These are phyloP conservation scores for Heliopora coerulea DNA, from an alignment of 92 coral and sea anemone species.

Conservation along the genomic window DNA sequence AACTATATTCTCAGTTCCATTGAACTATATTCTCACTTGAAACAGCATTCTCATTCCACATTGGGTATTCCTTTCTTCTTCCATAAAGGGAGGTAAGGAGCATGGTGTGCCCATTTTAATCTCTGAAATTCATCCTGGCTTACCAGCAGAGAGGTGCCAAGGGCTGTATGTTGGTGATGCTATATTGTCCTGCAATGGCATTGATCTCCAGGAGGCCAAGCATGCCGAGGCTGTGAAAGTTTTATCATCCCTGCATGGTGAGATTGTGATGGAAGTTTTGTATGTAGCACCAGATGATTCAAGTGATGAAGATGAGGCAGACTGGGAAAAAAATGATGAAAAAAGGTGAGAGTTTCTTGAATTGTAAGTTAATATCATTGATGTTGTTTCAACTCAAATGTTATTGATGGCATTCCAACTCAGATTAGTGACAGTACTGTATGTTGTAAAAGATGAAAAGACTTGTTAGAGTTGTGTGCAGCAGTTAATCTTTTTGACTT, in stretches of 20 bases:
- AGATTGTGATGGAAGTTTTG: conserved; percentile 88
- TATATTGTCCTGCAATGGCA: conserved; percentile 89
- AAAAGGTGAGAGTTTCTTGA: conserved; percentile 57
- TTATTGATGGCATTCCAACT: too few species aligned
- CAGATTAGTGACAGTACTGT: too few species aligned
- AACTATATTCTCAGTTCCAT: too few species aligned
- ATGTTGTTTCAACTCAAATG: too few species aligned
- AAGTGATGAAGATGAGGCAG: conserved; percentile 91
- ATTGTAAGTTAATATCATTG: not conserved
- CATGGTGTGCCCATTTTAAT: conserved; percentile 98
- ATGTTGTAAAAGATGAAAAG: too few species aligned
- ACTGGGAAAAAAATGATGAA: conserved; percentile 85
- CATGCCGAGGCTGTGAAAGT: conserved; percentile 92
- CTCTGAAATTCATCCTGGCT: conserved; percentile 92
- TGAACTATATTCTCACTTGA: too few species aligned
- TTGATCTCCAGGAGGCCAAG: conserved; percentile 94
- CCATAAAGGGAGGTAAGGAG: conserved; percentile 98
- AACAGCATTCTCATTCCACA: too few species aligned
- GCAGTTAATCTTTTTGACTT: too few species aligned
- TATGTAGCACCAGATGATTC: conserved; percentile 99
- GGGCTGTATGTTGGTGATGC: conserved; percentile 99
- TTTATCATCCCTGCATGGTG: conserved; percentile 88
- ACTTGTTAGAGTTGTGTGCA: too few species aligned
- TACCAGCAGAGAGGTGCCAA: conserved; percentile 81
- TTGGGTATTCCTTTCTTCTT: too few species aligned